Conservation (phyloP, 1,140 invertebrate genomes). For the Agrypnia vestita region DNA sequence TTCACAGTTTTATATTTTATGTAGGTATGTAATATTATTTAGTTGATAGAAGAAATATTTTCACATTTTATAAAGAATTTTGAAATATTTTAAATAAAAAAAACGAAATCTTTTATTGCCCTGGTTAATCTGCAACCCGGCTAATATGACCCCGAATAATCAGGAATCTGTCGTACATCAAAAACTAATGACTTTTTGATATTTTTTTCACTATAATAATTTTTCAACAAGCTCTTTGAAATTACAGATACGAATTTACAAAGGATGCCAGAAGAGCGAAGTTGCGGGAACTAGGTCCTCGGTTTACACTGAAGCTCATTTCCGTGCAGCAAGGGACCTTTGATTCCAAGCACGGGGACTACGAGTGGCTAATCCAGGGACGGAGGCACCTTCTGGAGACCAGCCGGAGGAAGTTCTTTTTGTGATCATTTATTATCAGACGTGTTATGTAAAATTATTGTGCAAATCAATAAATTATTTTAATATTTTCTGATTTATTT, state of each 20-base stretch:
- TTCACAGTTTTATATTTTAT: too few species aligned
- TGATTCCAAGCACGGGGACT: conserved; percentile 96
- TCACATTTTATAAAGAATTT: too few species aligned
- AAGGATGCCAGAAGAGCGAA: conserved; percentile 85
- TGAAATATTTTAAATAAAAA: too few species aligned
- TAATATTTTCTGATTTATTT: background rate
- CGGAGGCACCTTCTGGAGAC: conserved; percentile 93
- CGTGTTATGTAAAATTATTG: background rate
- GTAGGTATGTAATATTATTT: too few species aligned
- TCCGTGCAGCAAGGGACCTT: conserved; percentile 98
- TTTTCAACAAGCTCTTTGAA: too few species aligned
- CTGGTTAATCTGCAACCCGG: too few species aligned
- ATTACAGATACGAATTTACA: conserved; percentile 91
- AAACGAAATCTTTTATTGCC: too few species aligned
- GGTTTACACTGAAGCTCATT: conserved; percentile 94
- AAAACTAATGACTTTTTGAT: too few species aligned
- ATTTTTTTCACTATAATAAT: too few species aligned
- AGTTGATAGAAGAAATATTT: too few species aligned
- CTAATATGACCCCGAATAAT: too few species aligned
- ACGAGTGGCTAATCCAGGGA: conserved; percentile 96
- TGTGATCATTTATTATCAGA: conserved; percentile 71
- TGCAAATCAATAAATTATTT: background rate
- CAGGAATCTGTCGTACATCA: too few species aligned
- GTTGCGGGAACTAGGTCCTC: conserved; percentile 94
- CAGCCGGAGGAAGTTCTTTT: conserved; percentile 90